These are phyloP conservation scores for Cydia fagiglandana DNA, from an alignment of 1,140 invertebrate genomes.

Conservation along the genomic window DNA sequence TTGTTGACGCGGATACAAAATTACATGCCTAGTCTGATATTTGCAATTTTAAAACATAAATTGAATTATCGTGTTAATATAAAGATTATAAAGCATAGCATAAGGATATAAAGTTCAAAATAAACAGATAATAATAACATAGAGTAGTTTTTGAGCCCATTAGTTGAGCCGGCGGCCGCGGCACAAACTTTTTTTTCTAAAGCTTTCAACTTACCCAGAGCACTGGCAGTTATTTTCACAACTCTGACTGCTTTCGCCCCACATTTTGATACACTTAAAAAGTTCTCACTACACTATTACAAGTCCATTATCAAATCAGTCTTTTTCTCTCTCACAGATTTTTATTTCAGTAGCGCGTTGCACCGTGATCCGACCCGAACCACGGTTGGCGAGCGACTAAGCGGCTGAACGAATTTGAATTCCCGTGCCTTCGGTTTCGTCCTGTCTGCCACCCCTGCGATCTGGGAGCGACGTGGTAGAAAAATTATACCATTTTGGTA, in stretches of 20 bases:
- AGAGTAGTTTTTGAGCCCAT: neutral
- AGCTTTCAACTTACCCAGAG: constrained; percentile 57
- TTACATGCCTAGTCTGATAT: no score
- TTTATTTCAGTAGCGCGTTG: constrained; percentile 20
- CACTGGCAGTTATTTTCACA: constrained; percentile 71
- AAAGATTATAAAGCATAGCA: neutral
- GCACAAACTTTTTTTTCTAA: constrained; percentile 1
- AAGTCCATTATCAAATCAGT: constrained; percentile 48
- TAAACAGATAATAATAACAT: constrained; percentile 7
- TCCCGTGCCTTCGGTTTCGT: constrained; percentile 34
- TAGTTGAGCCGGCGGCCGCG: neutral
- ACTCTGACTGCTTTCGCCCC: constrained; percentile 62
- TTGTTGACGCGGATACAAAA: no score
- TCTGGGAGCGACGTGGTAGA: constrained; percentile 34
- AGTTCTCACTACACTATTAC: constrained; percentile 46
- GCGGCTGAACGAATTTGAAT: constrained; percentile 26
- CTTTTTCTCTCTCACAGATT: constrained; percentile 46
- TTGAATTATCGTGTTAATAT: neutral
- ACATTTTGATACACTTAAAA: constrained; percentile 57
- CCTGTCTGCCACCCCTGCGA: constrained; percentile 39
- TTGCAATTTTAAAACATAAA: neutral
- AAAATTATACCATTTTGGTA: constrained; percentile 46
- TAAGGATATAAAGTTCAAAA: neutral
- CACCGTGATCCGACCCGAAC: constrained; percentile 14
- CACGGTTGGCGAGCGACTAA: constrained; percentile 43